Evolutionary conservation across 2,888 invertebrate genomes (phyloP).

Genomic region (Lithophane leautieri): DNA sequence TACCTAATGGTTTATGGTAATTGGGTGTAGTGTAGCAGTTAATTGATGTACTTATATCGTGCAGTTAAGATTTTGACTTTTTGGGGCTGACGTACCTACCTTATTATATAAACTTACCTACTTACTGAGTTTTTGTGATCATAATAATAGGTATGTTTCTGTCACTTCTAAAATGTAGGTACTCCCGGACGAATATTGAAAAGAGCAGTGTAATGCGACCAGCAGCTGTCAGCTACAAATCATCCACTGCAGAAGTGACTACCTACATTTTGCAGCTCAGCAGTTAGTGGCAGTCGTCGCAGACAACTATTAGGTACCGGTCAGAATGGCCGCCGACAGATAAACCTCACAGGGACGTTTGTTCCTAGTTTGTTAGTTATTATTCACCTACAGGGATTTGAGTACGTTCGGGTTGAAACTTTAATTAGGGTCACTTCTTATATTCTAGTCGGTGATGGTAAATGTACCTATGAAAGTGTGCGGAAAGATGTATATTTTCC

Average conservation of each 20-base stretch:
- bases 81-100: too few relatives aligned
- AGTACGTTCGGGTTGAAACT: background rate
- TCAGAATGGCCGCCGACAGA: conserved; percentile 19
- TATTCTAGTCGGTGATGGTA: background rate
- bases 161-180: background rate
- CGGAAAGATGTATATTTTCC: background rate
- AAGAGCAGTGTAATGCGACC: background rate
- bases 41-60: too few relatives aligned
- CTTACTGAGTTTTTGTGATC: background rate
- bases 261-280: conserved; percentile 1
- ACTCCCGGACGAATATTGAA: too few relatives aligned
- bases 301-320: conserved; percentile 32
- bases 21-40: too few relatives aligned
- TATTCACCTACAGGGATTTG: conserved; percentile 15
- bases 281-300: conserved; percentile 55
- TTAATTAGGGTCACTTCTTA: background rate
- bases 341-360: conserved; percentile 35
- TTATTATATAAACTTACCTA: background rate
- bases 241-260: conserved; percentile 32
- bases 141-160: background rate
- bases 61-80: too few relatives aligned
- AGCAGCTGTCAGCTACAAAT: conserved; percentile 25
- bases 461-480: background rate
- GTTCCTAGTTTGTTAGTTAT: conserved; percentile 27
- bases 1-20: too few relatives aligned